Base-by-base conservation (phyloP, 2,797 vertebrate genomes). In the Todus mexicanus region DNA sequence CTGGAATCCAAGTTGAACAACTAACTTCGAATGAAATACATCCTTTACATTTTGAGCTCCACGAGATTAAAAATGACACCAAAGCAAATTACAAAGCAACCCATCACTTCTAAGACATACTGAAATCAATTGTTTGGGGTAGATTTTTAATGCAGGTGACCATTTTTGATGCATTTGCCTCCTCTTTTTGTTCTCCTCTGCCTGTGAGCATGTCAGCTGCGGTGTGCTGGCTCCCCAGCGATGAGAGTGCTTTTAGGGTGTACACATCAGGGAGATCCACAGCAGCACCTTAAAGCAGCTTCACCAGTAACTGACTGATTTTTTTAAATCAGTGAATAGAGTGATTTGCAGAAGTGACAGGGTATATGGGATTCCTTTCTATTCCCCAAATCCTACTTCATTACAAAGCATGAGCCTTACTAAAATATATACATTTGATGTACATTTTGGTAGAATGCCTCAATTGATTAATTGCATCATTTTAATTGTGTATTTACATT, bases 181-280 rank as follows among this genome's bases (percentile, higher is more conserved):
- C 33, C 27, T 78, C 12, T 65, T 66, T 27, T 27, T 11, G 1
- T 17, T 45, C 60, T 33, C 10, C 1, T 1, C 80, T 51, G 9
- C 66, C 66, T 12, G 11, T 1, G 11, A 27, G 50, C 5, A 10
- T 10, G 25, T 20, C 2, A 0, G 48, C 56, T 53, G 23, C 64
- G 42, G 23, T 1, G 1, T 15, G 20, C 65, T 69, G 72, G 47
- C 50, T 88, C 54, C 4, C 1, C 10, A 14, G 31, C 0, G 3
- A 48, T 7, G 43, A 43, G 33, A 40, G 33, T 27, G 10, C 31
- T 57, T 79, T 65, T 0, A 0, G 48, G 75, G 38, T 37, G 12
- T 38, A 11, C n/a, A 13, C 13, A 3, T 11, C 71, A 56, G 37
- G 43, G 57, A 84, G 64, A 50, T 20, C 42, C 27, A 50, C 27